These are phyloP conservation scores for Pogona vitticeps DNA, from an alignment of 2,113 vertebrate species.

Conservation along the genomic window DNA sequence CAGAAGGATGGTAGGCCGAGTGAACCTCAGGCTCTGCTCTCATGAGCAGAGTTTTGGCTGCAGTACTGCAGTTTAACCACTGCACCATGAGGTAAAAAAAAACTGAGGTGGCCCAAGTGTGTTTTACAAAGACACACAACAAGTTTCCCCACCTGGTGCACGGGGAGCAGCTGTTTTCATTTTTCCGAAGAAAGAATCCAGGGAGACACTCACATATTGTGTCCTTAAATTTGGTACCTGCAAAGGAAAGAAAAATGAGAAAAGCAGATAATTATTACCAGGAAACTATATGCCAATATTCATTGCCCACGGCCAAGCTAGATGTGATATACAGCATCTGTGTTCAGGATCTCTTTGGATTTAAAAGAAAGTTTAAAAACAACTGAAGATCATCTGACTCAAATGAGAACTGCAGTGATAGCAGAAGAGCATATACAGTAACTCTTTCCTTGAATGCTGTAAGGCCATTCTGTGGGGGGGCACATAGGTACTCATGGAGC, in stretches of 20 bases:
- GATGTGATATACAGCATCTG: background rate
- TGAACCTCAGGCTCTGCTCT: background rate
- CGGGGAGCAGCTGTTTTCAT: slow-evolving; percentile 48
- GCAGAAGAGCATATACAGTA: background rate
- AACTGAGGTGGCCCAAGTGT: background rate
- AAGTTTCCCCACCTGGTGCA: slow-evolving; percentile 60
- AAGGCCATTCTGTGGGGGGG: background rate
- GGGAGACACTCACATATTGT: slow-evolving; percentile 62
- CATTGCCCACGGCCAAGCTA: background rate
- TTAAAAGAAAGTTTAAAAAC: background rate
- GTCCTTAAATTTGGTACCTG: slow-evolving; percentile 58
- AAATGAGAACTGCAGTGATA: background rate
- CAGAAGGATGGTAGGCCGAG: no score
- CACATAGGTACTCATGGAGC: background rate
- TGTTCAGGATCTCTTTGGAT: background rate
- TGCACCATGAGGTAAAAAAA: no score
- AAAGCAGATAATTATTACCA: background rate
- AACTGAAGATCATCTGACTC: background rate
- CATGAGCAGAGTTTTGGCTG: no score
- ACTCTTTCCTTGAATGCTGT: background rate
- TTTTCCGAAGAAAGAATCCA: slow-evolving; percentile 39
- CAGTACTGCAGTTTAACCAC: no score
- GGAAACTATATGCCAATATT: background rate
- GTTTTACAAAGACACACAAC: background rate
- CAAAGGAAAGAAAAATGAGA: background rate